Evolutionary conservation across 2,113 vertebrate genomes (phyloP), one percentile per base, ranked within the genome.

Genomic region (Penelope pileata): DNA sequence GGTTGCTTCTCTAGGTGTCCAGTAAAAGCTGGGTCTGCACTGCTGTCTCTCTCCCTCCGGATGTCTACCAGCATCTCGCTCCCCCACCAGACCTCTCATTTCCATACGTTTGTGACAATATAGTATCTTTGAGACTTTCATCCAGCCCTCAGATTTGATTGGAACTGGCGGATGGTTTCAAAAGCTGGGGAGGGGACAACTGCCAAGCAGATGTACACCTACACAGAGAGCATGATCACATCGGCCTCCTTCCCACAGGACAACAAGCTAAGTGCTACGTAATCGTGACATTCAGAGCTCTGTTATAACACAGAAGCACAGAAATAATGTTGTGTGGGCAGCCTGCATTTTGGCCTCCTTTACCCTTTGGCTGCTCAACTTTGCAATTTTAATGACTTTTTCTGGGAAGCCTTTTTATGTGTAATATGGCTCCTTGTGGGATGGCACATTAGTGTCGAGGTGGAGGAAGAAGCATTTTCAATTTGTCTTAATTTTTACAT

Each of bases 401-500:
- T 59, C 60, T 32, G 66, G 26, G 38, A 86, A 84, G 16, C 0
- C 0, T 34, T 84, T 72, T 89, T 72, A 27, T 43, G 48, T 5
- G 5, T 34, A 66, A 22, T 32, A 19, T 30, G 63, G 13, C 19
- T 58, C 50, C 29, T 66, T 0, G 0, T 59, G 27, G 1, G 7
- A 30, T 2, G 9, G 40, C 14, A 16, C 2, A 0, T 47, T 58
- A 70, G 54, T 19, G 54, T 45, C 4, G 16, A 68, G n/a, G 38
- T 68, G 21, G 24, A 32, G 15, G 38, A 83, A 84, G 60, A 84
- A 3, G 13, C 26, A 38, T 84, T 81, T 54, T 36, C 36, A 38
- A 75, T 81, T 91, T 67, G 29, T 32, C 27, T 29, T 59, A 34
- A 42, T 94, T 92, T 91, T 59, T 62, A 64, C 42, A n/a, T 38